phyloP scores from a whole-genome alignment of 2,113 vertebrate species.

The Seriola quinqueradiata region DNA sequence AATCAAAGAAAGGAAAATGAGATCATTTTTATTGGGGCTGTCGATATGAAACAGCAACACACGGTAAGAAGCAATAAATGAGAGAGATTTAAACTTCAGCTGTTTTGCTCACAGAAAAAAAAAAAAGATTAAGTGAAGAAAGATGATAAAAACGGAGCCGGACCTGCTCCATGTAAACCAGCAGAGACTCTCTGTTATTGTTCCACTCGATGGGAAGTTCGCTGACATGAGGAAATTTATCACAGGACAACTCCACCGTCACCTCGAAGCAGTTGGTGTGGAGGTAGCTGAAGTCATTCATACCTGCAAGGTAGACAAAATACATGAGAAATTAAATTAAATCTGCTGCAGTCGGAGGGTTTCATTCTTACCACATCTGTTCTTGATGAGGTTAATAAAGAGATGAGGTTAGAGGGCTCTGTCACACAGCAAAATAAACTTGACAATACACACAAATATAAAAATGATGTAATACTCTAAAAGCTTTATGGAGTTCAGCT shows the following conservation, averaged over 20 bases:
- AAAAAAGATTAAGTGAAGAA: not conserved
- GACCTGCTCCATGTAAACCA: slow-evolving; percentile 97
- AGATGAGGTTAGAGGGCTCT: too few species aligned
- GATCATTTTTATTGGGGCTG: not conserved
- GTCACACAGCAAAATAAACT: too few species aligned
- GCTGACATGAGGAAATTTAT: slow-evolving; percentile 93
- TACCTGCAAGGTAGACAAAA: slow-evolving; percentile 75
- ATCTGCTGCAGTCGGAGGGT: not conserved
- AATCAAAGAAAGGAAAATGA: not conserved
- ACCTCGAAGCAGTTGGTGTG: slow-evolving; percentile 97
- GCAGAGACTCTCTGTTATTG: slow-evolving; percentile 93
- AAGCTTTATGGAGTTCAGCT: not conserved
- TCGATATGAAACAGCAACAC: not conserved
- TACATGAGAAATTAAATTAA: not conserved
- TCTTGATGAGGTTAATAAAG: too few species aligned
- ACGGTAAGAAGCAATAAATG: not conserved
- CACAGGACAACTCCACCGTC: slow-evolving; percentile 93
- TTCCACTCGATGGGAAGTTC: slow-evolving; percentile 93
- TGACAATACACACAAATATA: too few species aligned
- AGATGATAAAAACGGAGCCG: not conserved
- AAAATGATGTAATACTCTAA: too few species aligned
- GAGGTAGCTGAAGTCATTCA: slow-evolving; percentile 97
- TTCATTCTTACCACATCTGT: not conserved
- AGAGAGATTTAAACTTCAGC: not conserved
- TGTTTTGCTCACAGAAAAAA: too few species aligned